Evolutionary conservation across 2,113 vertebrate genomes (phyloP).

Genomic region (Dendrocopos noguchii): DNA sequence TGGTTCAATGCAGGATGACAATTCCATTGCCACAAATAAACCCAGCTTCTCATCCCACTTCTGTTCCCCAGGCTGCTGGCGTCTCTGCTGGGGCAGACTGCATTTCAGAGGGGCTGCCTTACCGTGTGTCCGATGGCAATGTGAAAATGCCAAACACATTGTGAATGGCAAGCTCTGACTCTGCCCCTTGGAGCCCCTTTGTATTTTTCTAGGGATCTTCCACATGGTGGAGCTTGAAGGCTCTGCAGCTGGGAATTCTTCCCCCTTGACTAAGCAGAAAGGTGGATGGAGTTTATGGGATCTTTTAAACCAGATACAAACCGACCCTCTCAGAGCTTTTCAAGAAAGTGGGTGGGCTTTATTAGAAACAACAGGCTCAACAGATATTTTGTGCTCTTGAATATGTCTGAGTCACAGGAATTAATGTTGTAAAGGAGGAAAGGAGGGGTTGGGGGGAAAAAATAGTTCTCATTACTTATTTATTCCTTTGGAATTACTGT

Average conservation of each 20-base stretch:
- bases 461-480: slow-evolving; percentile 51
- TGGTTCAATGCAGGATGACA: not conserved
- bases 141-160: fast-evolving
- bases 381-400: not conserved
- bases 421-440: not conserved
- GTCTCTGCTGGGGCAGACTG: not conserved
- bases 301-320: not conserved
- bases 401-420: not conserved
- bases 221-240: slow-evolving; percentile 52
- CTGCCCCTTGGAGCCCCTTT: not conserved
- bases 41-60: not conserved
- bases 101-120: not conserved
- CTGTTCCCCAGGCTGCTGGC: not conserved
- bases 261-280: not conserved
- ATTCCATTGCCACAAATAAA: not conserved
- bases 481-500: slow-evolving; percentile 25
- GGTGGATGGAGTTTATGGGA: not conserved
- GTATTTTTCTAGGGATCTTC: not conserved
- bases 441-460: not conserved
- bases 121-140: not conserved
- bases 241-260: not conserved
- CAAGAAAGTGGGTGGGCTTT: not conserved
- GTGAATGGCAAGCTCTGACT: not conserved
- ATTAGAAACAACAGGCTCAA: not conserved
- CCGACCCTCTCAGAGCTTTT: not conserved